Percentiles rank a stretch among this genome's conserved stretches.
phyloP scores from a whole-genome alignment of 92 coral and sea anemone species.

The Plumapathes pennacea region DNA sequence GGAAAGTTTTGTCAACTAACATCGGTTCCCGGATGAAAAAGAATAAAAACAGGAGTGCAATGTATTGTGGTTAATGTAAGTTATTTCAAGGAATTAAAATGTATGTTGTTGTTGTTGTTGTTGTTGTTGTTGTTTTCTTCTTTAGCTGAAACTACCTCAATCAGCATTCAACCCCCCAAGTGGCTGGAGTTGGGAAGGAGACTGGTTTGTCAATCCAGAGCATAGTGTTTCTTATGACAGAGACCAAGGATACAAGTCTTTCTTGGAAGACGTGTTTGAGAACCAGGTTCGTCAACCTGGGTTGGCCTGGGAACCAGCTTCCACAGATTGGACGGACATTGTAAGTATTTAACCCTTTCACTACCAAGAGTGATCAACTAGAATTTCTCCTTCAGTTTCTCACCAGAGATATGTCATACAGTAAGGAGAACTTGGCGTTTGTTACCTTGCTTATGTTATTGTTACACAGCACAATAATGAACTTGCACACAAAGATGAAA shows the following conservation, averaged over 20 bases:
- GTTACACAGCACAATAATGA: conserved; percentile 63
- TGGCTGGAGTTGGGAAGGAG: conserved; percentile 88
- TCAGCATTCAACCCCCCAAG: conserved; percentile 65
- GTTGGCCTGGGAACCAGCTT: conserved; percentile 62
- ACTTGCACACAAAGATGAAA: conserved; percentile 37
- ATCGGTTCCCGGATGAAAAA: neutral
- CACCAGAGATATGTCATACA: neutral
- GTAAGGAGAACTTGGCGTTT: neutral
- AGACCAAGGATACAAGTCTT: conserved; percentile 83
- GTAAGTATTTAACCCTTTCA: conserved; percentile 32
- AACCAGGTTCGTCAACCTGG: conserved; percentile 81
- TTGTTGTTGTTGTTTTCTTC: neutral
- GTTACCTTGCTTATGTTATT: neutral
- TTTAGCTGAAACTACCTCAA: conserved; percentile 75
- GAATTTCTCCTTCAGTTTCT: neutral
- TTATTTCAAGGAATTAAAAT: neutral
- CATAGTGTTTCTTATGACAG: conserved; percentile 65
- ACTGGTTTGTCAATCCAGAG: conserved; percentile 83
- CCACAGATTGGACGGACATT: conserved; percentile 80
- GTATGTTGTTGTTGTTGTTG: neutral
- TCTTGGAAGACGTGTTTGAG: conserved; percentile 86
- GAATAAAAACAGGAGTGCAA: neutral
- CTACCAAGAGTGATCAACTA: neutral
- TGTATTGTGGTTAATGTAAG: neutral
- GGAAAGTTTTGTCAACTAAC: too few relatives aligned